A percentile compares a stretch with the other conserved stretches of the same genome.
Evolutionary conservation across 2,797 vertebrate genomes (phyloP).

Genomic region (Aphelocoma californica): DNA sequence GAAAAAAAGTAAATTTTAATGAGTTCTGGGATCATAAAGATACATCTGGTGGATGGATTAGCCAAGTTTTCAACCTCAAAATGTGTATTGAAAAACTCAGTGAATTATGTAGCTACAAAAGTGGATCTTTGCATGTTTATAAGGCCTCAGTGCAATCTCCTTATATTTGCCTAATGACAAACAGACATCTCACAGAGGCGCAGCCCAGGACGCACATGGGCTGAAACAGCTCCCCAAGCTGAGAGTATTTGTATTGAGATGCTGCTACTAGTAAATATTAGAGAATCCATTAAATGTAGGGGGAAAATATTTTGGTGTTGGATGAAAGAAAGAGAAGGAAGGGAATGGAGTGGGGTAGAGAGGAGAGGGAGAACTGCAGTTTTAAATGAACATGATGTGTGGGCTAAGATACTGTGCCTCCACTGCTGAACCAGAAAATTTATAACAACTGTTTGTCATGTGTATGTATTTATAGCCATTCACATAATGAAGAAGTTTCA

Average conservation of each 20-base stretch:
- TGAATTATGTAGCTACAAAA: slow-evolving; percentile 63
- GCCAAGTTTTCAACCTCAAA: slow-evolving; percentile 66
- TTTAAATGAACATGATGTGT: slow-evolving; percentile 34
- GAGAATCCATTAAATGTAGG: not conserved
- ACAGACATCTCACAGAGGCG: not conserved
- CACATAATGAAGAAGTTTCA: slow-evolving; percentile 77
- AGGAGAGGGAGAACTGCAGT: not conserved
- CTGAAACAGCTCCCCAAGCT: not conserved
- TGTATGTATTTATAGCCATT: slow-evolving; percentile 73
- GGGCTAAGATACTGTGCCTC: slow-evolving; percentile 63
- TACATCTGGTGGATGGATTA: slow-evolving; percentile 59
- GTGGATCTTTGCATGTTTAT: slow-evolving; percentile 60
- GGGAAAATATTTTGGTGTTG: not conserved
- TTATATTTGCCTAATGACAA: slow-evolving; percentile 60
- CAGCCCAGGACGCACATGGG: slow-evolving; percentile 3
- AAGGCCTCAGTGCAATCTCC: slow-evolving; percentile 57
- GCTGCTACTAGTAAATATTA: slow-evolving; percentile 17
- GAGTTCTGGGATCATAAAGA: slow-evolving; percentile 68
- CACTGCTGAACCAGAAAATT: slow-evolving; percentile 72
- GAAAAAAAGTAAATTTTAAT: slow-evolving; percentile 51
- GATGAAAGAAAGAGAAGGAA: not conserved
- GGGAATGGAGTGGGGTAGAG: not conserved
- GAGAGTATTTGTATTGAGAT: not conserved
- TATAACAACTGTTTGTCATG: slow-evolving; percentile 75
- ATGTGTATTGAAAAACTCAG: slow-evolving; percentile 63